Conservation (phyloP, 1,140 invertebrate genomes). For the Ostrea edulis region DNA sequence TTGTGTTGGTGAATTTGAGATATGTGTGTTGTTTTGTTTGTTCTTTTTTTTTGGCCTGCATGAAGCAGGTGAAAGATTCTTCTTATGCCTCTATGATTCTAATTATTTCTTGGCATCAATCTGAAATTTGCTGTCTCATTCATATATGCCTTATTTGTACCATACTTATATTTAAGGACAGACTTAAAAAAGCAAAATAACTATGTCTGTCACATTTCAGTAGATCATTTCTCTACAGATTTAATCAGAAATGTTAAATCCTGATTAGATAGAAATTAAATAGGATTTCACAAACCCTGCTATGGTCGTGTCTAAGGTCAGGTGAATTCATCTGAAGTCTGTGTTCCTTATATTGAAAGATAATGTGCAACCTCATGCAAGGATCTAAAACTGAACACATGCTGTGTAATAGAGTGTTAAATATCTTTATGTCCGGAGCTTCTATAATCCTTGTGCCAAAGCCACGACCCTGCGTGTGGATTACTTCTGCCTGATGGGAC, state of each 20-base stretch:
- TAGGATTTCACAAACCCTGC: background rate
- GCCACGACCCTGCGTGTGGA: background rate
- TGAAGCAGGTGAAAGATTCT: too few species aligned
- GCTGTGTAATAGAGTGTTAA: slow-evolving; percentile 27
- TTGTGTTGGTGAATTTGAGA: too few species aligned
- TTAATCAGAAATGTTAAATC: background rate
- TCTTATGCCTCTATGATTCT: too few species aligned
- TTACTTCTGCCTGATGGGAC: background rate
- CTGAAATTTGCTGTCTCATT: too few species aligned
- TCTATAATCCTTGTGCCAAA: background rate
- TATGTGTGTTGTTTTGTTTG: too few species aligned
- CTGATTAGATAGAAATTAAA: background rate
- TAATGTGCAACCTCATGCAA: background rate
- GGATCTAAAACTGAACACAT: background rate
- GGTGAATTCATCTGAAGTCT: background rate
- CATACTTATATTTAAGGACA: too few species aligned
- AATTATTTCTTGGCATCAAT: too few species aligned
- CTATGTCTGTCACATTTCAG: background rate
- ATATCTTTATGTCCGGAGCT: slow-evolving; percentile 14
- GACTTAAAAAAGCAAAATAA: too few species aligned
- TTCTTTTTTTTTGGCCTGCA: too few species aligned
- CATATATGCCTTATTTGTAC: too few species aligned
- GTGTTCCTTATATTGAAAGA: background rate
- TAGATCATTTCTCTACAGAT: background rate
- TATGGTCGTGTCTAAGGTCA: background rate